Evolutionary conservation across 2,113 vertebrate species (phyloP).

Genomic region (Thymallus thymallus): DNA sequence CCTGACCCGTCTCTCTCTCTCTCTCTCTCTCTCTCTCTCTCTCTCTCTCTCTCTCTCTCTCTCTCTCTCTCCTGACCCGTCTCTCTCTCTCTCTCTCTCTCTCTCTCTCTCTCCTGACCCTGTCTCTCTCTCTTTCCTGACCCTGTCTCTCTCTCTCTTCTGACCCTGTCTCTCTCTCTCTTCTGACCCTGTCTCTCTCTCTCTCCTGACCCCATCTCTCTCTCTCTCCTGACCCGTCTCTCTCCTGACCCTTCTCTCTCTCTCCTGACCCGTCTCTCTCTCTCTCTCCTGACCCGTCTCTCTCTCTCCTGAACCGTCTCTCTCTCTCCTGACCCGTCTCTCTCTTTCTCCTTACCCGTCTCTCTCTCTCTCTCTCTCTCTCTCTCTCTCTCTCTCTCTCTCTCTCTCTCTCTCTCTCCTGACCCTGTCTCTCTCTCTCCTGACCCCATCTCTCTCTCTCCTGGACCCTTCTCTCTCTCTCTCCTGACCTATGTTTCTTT

Average conservation of each 20-base stretch:
- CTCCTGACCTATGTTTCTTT: conserved; percentile 15
- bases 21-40: conserved; percentile 28
- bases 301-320: too few species aligned
- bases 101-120: conserved; percentile 19
- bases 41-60: too few species aligned
- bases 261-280: too few species aligned
- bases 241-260: too few species aligned
- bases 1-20: not conserved
- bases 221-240: not conserved
- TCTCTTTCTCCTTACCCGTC: not conserved
- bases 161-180: too few species aligned
- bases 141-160: not conserved
- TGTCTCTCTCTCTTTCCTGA: conserved; percentile 19
- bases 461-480: too few species aligned
- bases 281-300: not conserved
- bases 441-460: not conserved
- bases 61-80: conserved; percentile 30
- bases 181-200: conserved; percentile 42
- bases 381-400: too few species aligned
- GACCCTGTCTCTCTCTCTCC: conserved; percentile 14
- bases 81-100: too few species aligned
- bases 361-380: too few species aligned
- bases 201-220: conserved; percentile 7
- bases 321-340: not conserved
- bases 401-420: conserved; percentile 8